Base-by-base conservation (phyloP, 2,888 invertebrate species). In the Rhimphoctona megacephalus region DNA sequence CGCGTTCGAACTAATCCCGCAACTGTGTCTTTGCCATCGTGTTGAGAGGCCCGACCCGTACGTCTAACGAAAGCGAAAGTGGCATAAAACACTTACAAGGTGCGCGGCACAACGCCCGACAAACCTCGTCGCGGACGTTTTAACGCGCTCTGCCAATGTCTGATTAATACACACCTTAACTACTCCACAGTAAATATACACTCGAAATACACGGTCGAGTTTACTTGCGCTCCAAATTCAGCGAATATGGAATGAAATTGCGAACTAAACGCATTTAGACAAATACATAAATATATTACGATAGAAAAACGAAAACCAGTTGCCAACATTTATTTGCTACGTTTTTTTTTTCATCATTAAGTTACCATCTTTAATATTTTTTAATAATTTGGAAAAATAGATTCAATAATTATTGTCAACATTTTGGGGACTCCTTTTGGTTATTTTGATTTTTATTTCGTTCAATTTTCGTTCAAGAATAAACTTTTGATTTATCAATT, bases 21-120 rank as follows among this genome's bases (percentile, higher is more conserved):
- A 54, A 57, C 74, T 74, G 22, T 74, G 72, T 61, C 69, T 70
- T 39, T 81, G 64, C 72, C 52, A 49, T 39, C 33, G 77, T 77
- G 66, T 66, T 36, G 49, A 77, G 49, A 66, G 52, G 36, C 64
- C 25, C 72, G 77, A 57, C 11, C 43, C 52, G 77, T 57, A 25
- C 25, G 61, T 66, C 54, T 33, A 72, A 81, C 83, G 76, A 86
- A 84, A 86, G 86, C 86, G 86, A 86, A 86, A 86, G 86, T 86
- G 64, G 67, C 64, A 69, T 61, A 43, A 80, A 80, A 83, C 76
- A 80, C 80, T 67, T 66, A 78, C 78, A 86, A 83, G 83, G 80
- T 86, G 84, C 79, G 81, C 74, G 69, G 8, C n/a, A 61, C 25
- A 61, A 69, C 57, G 73, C 73, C 57, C 36, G 49, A 54, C 66